phyloP scores from a whole-genome alignment of 2,113 vertebrate species.

The Fulmarus glacialis region DNA sequence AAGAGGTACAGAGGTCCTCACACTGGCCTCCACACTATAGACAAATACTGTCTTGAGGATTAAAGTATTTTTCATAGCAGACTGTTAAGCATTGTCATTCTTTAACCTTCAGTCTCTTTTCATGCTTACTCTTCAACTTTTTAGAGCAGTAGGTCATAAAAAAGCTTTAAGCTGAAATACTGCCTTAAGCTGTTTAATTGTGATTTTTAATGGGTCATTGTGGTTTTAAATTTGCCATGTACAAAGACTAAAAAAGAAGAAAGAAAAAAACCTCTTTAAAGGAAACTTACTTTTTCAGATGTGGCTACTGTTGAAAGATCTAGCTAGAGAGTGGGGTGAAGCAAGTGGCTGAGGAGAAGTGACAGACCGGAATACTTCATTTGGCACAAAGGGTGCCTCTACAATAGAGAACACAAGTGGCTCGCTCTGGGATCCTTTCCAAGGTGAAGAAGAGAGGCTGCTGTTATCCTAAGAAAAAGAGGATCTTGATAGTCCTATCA shows the following conservation, averaged over 20 bases:
- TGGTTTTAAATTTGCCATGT: neutral
- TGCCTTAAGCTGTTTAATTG: conserved; percentile 26
- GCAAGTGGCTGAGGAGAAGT: neutral
- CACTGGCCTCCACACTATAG: neutral
- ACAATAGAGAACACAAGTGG: neutral
- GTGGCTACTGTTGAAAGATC: neutral
- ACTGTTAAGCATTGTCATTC: neutral
- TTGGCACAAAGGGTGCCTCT: neutral
- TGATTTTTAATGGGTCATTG: conserved; percentile 17
- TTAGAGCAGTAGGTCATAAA: neutral
- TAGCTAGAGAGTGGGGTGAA: neutral
- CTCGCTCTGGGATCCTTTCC: neutral
- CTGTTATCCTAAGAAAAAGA: neutral
- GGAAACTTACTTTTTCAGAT: neutral
- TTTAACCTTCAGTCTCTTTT: conserved; percentile 46
- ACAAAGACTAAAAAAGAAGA: neutral
- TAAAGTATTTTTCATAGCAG: neutral
- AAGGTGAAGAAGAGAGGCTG: neutral
- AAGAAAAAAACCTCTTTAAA: neutral
- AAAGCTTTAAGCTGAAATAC: neutral
- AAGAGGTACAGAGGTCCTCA: neutral
- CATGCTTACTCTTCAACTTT: conserved; percentile 1
- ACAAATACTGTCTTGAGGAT: neutral
- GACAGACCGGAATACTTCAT: neutral
- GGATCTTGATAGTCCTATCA: neutral